These are phyloP conservation scores for Physella acuta DNA, from an alignment of 1,140 invertebrate species.

Conservation along the genomic window DNA sequence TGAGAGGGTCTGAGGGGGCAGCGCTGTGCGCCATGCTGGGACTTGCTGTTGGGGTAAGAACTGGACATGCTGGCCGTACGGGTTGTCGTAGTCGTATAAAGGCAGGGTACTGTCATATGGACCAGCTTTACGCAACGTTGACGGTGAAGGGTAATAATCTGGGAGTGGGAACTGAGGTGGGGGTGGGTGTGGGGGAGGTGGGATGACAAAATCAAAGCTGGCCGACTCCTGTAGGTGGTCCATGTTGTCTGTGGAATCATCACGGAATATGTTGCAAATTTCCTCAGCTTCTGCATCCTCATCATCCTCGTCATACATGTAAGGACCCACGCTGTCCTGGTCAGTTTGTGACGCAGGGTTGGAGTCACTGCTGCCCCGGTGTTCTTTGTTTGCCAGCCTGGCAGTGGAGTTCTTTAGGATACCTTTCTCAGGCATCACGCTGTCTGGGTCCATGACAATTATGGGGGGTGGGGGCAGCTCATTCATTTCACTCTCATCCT, in stretches of 20 bases:
- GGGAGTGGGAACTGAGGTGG: constrained; percentile 37
- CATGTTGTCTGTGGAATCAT: constrained; percentile 44
- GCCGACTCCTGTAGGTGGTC: constrained; percentile 50
- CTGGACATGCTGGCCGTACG: constrained; percentile 10
- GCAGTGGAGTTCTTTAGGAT: constrained; percentile 42
- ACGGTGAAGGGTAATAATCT: constrained; percentile 34
- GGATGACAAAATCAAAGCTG: constrained; percentile 53
- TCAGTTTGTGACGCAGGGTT: constrained; percentile 42
- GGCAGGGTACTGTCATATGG: background rate
- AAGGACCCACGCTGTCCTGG: constrained; percentile 42
- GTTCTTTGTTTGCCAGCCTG: constrained; percentile 29
- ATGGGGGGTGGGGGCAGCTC: constrained; percentile 52
- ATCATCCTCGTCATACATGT: constrained; percentile 47
- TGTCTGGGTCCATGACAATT: constrained; percentile 50
- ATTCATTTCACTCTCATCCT: constrained; percentile 52
- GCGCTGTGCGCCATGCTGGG: constrained; percentile 29
- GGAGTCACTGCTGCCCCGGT: constrained; percentile 20
- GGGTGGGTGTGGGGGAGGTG: constrained; percentile 42
- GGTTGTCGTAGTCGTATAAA: constrained; percentile 15
- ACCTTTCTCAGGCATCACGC: constrained; percentile 49
- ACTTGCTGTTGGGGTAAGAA: constrained; percentile 24
- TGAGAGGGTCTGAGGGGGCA: constrained; percentile 35
- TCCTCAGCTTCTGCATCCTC: constrained; percentile 48
- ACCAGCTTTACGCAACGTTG: constrained; percentile 32
- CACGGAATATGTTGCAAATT: constrained; percentile 48